These are phyloP conservation scores for Metridium senile DNA, from an alignment of 92 coral and sea anemone genomes.

Conservation along the genomic window DNA sequence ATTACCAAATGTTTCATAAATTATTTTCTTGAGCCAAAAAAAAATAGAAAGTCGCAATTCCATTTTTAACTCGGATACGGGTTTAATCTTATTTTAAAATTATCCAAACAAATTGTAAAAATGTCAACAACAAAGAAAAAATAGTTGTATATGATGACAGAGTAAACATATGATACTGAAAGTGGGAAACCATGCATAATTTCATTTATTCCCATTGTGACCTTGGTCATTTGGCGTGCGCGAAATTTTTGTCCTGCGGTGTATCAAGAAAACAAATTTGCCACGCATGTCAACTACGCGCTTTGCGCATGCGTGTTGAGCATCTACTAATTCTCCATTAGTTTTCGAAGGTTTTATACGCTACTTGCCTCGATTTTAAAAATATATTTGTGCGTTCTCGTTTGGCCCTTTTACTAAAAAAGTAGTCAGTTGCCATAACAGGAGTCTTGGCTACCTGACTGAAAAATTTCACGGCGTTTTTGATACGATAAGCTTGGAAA, in stretches of 20 bases:
- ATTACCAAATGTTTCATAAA: too few relatives aligned
- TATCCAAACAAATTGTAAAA: too few relatives aligned
- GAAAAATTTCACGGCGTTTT: slow-evolving; percentile 22
- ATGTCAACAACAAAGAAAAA: too few relatives aligned
- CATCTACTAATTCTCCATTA: slow-evolving; percentile 58
- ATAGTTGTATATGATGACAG: too few relatives aligned
- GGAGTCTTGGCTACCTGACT: slow-evolving; percentile 12
- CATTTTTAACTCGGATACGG: too few relatives aligned
- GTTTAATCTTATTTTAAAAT: too few relatives aligned
- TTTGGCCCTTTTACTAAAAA: slow-evolving; percentile 6
- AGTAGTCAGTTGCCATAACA: slow-evolving; percentile 37
- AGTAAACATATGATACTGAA: too few relatives aligned
- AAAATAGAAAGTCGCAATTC: too few relatives aligned
- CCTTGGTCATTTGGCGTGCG: not conserved
- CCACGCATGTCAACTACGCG: slow-evolving; percentile 59
- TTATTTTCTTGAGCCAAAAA: too few relatives aligned
- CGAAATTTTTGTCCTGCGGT: slow-evolving; percentile 59
- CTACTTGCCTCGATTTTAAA: slow-evolving; percentile 31
- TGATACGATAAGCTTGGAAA: slow-evolving; percentile 19
- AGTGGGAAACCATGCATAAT: too few relatives aligned
- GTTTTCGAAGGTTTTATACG: slow-evolving; percentile 66
- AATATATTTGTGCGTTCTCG: slow-evolving; percentile 21
- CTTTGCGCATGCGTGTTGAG: slow-evolving; percentile 77
- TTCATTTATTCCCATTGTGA: not conserved
- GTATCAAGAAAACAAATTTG: slow-evolving; percentile 15